Conservation (phyloP, 2,113 vertebrate genomes). For the Cephalopholis sonnerati region DNA sequence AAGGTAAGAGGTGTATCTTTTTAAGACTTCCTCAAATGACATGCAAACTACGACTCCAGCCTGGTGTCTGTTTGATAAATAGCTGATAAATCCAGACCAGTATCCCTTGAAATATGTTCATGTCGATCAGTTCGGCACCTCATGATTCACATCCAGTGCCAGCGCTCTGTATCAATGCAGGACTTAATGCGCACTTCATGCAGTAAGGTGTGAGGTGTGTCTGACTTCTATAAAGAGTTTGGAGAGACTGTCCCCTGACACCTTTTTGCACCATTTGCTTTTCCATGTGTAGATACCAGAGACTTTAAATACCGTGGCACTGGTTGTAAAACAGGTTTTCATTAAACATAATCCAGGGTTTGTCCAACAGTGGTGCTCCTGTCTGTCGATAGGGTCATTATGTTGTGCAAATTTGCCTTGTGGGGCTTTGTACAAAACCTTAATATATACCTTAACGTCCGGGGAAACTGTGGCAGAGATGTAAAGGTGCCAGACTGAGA, state of each 20-base stretch:
- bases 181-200: not conserved
- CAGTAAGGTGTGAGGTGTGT: not conserved
- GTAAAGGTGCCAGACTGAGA: constrained; percentile 4
- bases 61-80: not conserved
- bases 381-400: not conserved
- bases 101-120: not conserved
- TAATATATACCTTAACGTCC: not conserved
- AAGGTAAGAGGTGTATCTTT: not conserved
- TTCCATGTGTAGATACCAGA: not conserved
- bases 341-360: not conserved
- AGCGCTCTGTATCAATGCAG: not conserved
- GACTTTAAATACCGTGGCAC: not conserved
- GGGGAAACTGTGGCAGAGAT: constrained; percentile 18
- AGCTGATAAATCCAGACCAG: not conserved
- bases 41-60: not conserved
- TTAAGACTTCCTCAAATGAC: not conserved
- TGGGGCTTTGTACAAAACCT: not conserved
- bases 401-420: not conserved
- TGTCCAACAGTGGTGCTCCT: not conserved
- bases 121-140: not conserved
- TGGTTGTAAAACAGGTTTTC: not conserved
- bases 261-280: not conserved
- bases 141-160: not conserved
- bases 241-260: not conserved
- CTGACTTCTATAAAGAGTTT: not conserved